Conservation (phyloP, 1,140 invertebrate genomes). For the Halictus rubicundus region DNA sequence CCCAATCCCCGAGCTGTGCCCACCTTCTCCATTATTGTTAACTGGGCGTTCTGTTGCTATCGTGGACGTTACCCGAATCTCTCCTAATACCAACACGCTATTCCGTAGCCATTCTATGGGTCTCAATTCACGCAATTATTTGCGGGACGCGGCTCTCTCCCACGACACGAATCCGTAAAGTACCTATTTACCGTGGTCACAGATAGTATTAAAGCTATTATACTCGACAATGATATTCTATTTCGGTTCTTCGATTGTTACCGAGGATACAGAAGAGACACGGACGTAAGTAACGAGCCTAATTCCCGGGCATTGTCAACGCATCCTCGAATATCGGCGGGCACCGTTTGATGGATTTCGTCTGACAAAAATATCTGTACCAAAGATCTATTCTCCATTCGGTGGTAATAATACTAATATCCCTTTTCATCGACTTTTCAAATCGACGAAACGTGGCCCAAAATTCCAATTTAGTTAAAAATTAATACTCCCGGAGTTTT, state of each 20-base stretch:
- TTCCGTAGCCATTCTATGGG: conserved; percentile 45
- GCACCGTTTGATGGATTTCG: background rate
- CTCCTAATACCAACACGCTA: conserved; percentile 43
- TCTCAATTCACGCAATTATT: conserved; percentile 62
- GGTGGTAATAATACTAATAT: too few species aligned
- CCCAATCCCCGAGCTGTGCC: background rate
- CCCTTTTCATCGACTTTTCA: too few species aligned
- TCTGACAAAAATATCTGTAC: background rate
- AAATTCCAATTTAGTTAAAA: too few species aligned
- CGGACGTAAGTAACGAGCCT: background rate
- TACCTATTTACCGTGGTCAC: conserved; percentile 38
- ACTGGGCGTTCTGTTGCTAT: conserved; percentile 40
- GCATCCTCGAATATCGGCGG: too few species aligned
- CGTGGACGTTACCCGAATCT: conserved; percentile 28
- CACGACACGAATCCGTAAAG: conserved; percentile 39
- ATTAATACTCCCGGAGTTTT: too few species aligned
- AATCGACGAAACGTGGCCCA: too few species aligned
- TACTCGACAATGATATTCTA: background rate
- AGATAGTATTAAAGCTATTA: conserved; percentile 42
- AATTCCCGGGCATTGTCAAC: background rate
- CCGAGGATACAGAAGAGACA: background rate
- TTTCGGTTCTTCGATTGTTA: conserved; percentile 13
- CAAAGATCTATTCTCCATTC: too few species aligned
- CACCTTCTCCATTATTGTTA: conserved; percentile 52
- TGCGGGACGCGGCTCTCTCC: conserved; percentile 32